Base-by-base conservation (phyloP, 1,140 invertebrate genomes). In the Leucophenga varia region DNA sequence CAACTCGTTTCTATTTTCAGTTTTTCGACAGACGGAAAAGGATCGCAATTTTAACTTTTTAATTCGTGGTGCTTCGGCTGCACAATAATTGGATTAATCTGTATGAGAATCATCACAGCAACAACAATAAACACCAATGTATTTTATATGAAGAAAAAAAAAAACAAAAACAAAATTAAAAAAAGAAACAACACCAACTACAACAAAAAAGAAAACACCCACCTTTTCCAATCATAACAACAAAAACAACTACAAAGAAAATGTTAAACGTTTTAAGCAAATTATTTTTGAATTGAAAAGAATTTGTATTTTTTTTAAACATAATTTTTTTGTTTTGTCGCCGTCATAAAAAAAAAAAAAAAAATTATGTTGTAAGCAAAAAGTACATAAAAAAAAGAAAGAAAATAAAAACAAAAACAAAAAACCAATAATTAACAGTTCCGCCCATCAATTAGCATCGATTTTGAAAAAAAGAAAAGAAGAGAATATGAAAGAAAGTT, bases 361-460 rank as follows among this genome's bases (percentile, higher is more conserved):
- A n/a, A n/a, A n/a, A n/a, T n/a, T n/a, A n/a, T n/a, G n/a, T n/a
- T n/a, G n/a, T n/a, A n/a, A n/a, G n/a, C n/a, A n/a, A n/a, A n/a
- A n/a, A n/a, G n/a, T n/a, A n/a, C 38, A 42, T 41, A 47, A 41
- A 57, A 53, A 49, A 42, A 51, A 42, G 18, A 47, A 19, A 19
- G 10, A 25, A 25, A 25, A 25, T 6, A 54, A 48, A 41, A 55
- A 44, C 18, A 49, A 36, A 36, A 55, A 36, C 43, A 57, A 52
- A 54, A 59, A 59, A n/a, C n/a, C 36, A 64, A 39, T 55, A 57
- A 52, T 65, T 49, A 55, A 52, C 60, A 69, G 64, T 68, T 68
- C 64, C 64, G 64, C 64, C 64, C 64, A 64, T 70, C 52, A 69
- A 57, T 53, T 65, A 60, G 54, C 60, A 68, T 69, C 64, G 64